Base-by-base conservation (phyloP, 2,797 vertebrate genomes). In the Gorsachius magnificus region DNA sequence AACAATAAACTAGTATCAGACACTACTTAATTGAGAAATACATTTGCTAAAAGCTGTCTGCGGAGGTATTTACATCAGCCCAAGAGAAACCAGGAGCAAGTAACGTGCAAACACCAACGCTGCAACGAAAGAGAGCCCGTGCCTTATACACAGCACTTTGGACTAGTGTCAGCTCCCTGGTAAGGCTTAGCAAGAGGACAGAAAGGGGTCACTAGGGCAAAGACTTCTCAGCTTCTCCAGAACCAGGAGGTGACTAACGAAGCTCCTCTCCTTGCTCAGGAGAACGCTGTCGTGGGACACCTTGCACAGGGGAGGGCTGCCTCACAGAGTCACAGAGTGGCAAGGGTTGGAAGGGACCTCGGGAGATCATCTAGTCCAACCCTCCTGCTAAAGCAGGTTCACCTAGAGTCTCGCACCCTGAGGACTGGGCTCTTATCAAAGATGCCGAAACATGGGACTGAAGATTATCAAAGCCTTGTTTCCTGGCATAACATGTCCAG, bases 1-100 rank as follows among this genome's bases (percentile, higher is more conserved):
- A 98, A 98, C 90, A 81, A 97, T 97, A 98, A 98, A 98, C 96
- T 97, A 96, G 93, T 93, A 95, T 89, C 85, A 93, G 97, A 97
- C 94, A 95, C 90, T 96, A 97, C 96, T 97, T 96, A 96, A 98
- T 97, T 98, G 97, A 92, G 87, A 97, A 96, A 96, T 57, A 48
- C 16, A 72, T 83, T 93, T 90, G 76, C 83, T 91, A 87, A 97
- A 95, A 88, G 35, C 46, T 87, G 58, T 76, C 46, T 78, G 48
- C 6, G 77, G 91, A 90, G 61, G 50, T 36, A 56, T 79, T 89
- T 87, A 57, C 70, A 93, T 63, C 54, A 84, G 61, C 7, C 45
- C 16, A 28, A 89, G 43, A 94, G 81, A 89, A 95, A 94, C 33
- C 66, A 66, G 65, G 70, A 90, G 95, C 0, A 5, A 91, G 46